Evolutionary conservation across 2,797 vertebrate genomes (phyloP), one percentile per base, ranked within the genome.

Genomic region (Cuculus canorus): DNA sequence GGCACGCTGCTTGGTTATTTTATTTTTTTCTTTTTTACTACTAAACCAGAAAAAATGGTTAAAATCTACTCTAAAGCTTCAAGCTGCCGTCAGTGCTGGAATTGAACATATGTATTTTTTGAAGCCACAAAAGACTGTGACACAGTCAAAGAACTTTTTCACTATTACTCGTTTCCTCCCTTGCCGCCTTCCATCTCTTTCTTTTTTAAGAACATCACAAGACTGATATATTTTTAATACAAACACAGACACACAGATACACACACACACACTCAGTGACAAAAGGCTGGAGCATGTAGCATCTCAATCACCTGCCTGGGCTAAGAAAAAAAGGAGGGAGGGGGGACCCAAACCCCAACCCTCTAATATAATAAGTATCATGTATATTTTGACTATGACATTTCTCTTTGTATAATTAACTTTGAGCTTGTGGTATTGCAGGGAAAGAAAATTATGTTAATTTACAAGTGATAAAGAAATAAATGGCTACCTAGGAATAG

Each of bases 381-480:
- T 99, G 98, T 98, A 98, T 98, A 98, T 98, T 99, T 98, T 98
- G 98, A 98, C 98, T 98, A 98, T 98, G 98, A 86, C 97, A 97
- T 98, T 98, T 98, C 97, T 96, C 95, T 95, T 96, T 98, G 98
- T 98, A 97, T 96, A 97, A 82, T 35, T 95, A 98, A 98, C 98
- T 96, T 65, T 1, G 30, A 89, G 82, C 90, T 94, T 45, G 69
- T 90, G 86, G 73, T 94, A 90, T 79, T 95, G 63, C 92, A 92
- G 90, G 92, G 91, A 96, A 76, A 70, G 41, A 71, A 87, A 92
- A 86, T 61, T 7, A 57, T 16, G 86, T 86, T 82, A 33, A 78
- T 91, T 96, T 93, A 76, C 50, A 86, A 79, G 37, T 2, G 13
- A 56, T 85, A 82, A 89, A 86, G 77, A 92, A 93, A 95, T 43